Evolutionary conservation across 2,888 invertebrate species (phyloP), one percentile per base, ranked within the genome.

Genomic region (Fissipunctia ypsillon): DNA sequence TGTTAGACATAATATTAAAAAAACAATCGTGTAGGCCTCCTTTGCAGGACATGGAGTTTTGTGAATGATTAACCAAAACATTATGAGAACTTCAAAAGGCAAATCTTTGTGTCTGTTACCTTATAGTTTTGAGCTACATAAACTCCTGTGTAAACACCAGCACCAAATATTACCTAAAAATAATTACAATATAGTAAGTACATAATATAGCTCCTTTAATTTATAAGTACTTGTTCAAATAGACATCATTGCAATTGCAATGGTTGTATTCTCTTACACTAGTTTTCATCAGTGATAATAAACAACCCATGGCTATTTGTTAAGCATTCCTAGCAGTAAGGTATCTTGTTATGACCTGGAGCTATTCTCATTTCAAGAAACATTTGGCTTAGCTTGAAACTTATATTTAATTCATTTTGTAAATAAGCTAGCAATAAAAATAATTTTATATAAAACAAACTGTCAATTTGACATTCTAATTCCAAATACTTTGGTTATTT

Each of bases 141-240:
- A 69, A 98, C 96, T 60, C 98, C 98, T 65, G 97, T 96, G 90
- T 98, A 98, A 60, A 98, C 91, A 52, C 98, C 98, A 79, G 97
- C 89, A 43, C 97, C 95, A 91, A 98, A 97, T 72, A 97, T 97
- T 74, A 98, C 87, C 98, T 98, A 81, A 54, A 97, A 88, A 50
- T 14, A 50, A 56, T 75, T 54, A 38, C 12, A 73, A 67, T 14
- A 43, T 35, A 19, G 25, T 78, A 65, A 45, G 19, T 76, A 45
- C 16, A 31, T n/a, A 48, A 31, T 28, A 28, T 22, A 38, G 35
- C 10, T 38, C 50, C 14, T 35, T 25, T 38, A 50, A 59, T 54
- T 65, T 41, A 57, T 3, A n/a, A 28, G 7, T 38, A 19, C 14
- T 56, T 63, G 25, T 63, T 28, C 43, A 63, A 19, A 59, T n/a